Base-by-base conservation (phyloP, 2,888 invertebrate species). In the Aleiodes testaceus region DNA sequence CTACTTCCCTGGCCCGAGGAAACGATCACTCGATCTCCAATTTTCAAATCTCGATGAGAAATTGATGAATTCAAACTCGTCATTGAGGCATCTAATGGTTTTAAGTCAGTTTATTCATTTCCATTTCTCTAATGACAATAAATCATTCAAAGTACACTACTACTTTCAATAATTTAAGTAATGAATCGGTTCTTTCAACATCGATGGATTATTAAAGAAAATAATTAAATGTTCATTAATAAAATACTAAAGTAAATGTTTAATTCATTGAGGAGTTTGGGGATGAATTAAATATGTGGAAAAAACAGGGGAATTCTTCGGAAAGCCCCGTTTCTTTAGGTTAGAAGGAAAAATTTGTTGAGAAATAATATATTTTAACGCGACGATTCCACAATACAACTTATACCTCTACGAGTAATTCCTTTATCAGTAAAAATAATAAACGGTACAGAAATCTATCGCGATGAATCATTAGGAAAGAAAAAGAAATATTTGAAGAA, bases 1-100 rank as follows among this genome's bases (percentile, higher is more conserved):
- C 97, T 97, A 80, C 95, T 95, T 73, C 96, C 96, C 81, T 94
- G 93, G 78, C 94, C 93, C 81, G 93, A 94, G 68, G 92, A 95
- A 22, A 97, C 96, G 80, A 96, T 97, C 20, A 98, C 97, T 44
- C 97, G 91, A 85, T 98, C 97, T 20, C 97, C 98, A 79, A 97
- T 89, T 82, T 92, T 93, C 76, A 95, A 90, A 79, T 94, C 94
- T 81, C 91, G 85, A 52, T 83, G 81, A 52, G 87, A 85, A 36
- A 84, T 72, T 52, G 86, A 82, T 11, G 89, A 89, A 30, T 87
- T 82, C 73, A 90, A 79, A 80, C 90, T 90, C 59, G 89, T 88
- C 73, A 87, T 89, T 30, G 90, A 90, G 63, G 88, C 85, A 85
- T 88, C 90, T 90, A 81, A 68, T 36, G 71, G 42, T 59, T 59